Evolutionary conservation across 2,113 vertebrate genomes (phyloP).

Genomic region (Crotalus tigris): DNA sequence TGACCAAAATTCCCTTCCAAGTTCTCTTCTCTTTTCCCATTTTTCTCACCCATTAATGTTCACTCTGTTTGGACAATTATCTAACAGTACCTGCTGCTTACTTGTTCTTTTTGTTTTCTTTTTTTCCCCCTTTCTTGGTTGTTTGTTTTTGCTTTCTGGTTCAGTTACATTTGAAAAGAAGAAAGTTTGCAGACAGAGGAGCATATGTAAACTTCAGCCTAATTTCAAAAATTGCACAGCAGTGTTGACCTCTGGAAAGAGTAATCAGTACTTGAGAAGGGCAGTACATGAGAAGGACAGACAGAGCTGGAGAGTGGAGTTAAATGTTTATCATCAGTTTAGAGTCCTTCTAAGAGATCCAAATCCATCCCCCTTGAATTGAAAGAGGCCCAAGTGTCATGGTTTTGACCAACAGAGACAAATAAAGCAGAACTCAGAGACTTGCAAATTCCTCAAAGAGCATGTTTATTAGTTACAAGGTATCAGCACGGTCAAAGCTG

Average conservation of each 20-base stretch:
- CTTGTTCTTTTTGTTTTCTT: background rate
- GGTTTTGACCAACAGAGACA: too few relatives aligned
- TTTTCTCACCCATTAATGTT: background rate
- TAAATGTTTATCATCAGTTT: background rate
- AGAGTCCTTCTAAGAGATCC: background rate
- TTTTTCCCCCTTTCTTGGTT: background rate
- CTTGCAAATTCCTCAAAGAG: too few relatives aligned
- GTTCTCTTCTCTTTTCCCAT: background rate
- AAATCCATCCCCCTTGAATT: background rate
- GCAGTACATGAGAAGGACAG: background rate
- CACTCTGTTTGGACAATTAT: background rate
- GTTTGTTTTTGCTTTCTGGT: background rate
- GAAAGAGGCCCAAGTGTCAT: too few relatives aligned
- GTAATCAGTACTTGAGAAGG: background rate
- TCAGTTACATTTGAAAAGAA: background rate
- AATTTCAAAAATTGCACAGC: background rate
- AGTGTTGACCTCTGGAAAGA: background rate
- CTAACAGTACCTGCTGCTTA: background rate
- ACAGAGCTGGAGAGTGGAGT: background rate
- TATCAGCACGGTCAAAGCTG: too few relatives aligned
- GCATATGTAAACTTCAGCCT: background rate
- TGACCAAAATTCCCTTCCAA: background rate
- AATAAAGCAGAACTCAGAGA: too few relatives aligned
- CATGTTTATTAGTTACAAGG: too few relatives aligned
- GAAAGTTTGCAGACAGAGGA: background rate